Evolutionary conservation across 2,888 invertebrate species (phyloP), one percentile per base, ranked within the genome.

Genomic region (Chaetoderma sp.): DNA sequence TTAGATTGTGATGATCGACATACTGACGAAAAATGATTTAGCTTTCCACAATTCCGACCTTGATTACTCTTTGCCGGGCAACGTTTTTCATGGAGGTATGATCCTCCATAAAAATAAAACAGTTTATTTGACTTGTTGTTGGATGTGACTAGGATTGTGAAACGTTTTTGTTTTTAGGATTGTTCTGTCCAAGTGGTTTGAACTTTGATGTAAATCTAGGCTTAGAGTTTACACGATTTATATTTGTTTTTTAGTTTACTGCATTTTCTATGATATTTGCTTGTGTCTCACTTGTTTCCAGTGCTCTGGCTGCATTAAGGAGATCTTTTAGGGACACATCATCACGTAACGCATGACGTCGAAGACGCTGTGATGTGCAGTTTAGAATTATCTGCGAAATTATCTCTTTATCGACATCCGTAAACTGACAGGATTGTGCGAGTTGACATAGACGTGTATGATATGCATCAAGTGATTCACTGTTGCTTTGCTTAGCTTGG

Each of bases 371-470:
- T 13, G 25, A 21, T 23, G n/a, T 58, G 25, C 36, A 33, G 25
- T 21, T 32, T 16, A 27, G 18, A 25, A 60, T 50, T 16, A 60
- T 50, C 25, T 50, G 60, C 4, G 50, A 27, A n/a, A 27, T 8
- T 16, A 60, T 50, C 23, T 47, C 49, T 33, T 60, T 33, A 13
- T 60, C 60, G 18, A 60, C 50, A 18, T 60, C 60, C 5, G 50
- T 27, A 25, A 60, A 60, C 8, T 50, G 50, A 60, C 60, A 60
- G 10, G 49, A 50, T 52, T 50, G 23, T 13, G 60, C 49, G 8
- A 32, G 32, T 44, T 60, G 60, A 10, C 60, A 3, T 23, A 60
- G 28, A 16, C 60, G 18, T 23, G 60, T 60, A 10, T 50, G 49
- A 23, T 52, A 60, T 5, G 28, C 16, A 30, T 60, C 60, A 16